Percentiles rank a stretch among this genome's conserved stretches.
Conservation (phyloP, 64 coral and sea anemone species). For the Stylophora pistillata region DNA sequence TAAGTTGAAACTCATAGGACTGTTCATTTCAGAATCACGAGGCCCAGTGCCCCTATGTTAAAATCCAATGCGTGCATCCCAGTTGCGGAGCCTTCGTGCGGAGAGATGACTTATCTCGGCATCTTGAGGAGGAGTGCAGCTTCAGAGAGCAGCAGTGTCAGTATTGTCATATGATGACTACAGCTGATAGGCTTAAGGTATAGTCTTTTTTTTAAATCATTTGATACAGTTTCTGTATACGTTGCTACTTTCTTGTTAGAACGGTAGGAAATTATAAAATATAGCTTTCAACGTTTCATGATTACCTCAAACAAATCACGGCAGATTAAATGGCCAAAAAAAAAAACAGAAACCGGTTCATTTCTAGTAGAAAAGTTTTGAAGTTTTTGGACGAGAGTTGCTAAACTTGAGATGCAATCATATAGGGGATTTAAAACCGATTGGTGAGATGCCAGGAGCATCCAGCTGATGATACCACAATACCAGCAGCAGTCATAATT, state of each 20-base stretch:
- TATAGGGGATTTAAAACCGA: too few relatives aligned
- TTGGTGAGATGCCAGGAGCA: too few relatives aligned
- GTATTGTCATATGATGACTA: not conserved
- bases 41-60: not conserved
- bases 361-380: too few relatives aligned
- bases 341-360: too few relatives aligned
- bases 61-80: conserved; percentile 11
- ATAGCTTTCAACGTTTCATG: too few relatives aligned
- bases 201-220: not conserved
- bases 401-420: too few relatives aligned
- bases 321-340: too few relatives aligned
- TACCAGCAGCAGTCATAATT: not conserved
- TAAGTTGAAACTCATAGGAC: not conserved
- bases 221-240: not conserved
- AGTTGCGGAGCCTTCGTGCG: conserved; percentile 14
- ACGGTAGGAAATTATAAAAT: not conserved
- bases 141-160: conserved; percentile 7
- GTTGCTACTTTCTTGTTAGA: not conserved
- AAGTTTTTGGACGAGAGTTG: too few relatives aligned
- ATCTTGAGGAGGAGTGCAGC: not conserved
- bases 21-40: not conserved
- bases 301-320: too few relatives aligned
- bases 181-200: conserved; percentile 24
- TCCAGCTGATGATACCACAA: too few relatives aligned
- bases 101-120: conserved; percentile 4